Conservation (phyloP, 2,113 vertebrate genomes). For the Salvelinus fontinalis region DNA sequence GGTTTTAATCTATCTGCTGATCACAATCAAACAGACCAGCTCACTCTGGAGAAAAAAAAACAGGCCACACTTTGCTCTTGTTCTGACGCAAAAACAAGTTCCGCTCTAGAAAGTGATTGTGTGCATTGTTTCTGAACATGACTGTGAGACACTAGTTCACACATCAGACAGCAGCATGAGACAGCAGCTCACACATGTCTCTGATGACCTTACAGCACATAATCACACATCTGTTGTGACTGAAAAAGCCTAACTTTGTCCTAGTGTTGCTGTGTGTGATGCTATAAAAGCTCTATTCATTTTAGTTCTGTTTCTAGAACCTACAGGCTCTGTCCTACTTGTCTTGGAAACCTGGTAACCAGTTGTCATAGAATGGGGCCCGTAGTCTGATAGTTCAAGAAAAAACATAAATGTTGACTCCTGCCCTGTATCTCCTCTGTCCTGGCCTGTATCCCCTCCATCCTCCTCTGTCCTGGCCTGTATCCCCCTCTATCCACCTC, state of each 20-base stretch:
- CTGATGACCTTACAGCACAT: background rate
- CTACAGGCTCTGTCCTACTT: too few relatives aligned
- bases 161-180: slow-evolving; percentile 1
- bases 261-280: too few relatives aligned
- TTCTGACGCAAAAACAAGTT: background rate
- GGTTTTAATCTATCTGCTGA: slow-evolving; percentile 30
- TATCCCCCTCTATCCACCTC: too few relatives aligned
- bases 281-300: too few relatives aligned
- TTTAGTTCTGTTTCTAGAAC: too few relatives aligned
- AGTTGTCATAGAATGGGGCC: background rate
- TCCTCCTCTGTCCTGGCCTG: too few relatives aligned
- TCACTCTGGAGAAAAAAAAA: background rate
- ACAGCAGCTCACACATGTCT: background rate
- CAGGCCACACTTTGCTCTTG: background rate
- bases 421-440: too few relatives aligned
- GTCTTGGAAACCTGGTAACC: too few relatives aligned
- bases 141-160: too few relatives aligned
- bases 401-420: background rate
- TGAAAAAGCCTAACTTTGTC: background rate
- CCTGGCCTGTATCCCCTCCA: too few relatives aligned
- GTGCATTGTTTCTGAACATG: too few relatives aligned
- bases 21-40: slow-evolving; percentile 15
- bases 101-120: too few relatives aligned
- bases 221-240: background rate
- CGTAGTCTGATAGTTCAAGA: background rate